These are phyloP conservation scores for Acanthosepion pharaonis DNA, from an alignment of 2,888 invertebrate genomes.

Conservation along the genomic window DNA sequence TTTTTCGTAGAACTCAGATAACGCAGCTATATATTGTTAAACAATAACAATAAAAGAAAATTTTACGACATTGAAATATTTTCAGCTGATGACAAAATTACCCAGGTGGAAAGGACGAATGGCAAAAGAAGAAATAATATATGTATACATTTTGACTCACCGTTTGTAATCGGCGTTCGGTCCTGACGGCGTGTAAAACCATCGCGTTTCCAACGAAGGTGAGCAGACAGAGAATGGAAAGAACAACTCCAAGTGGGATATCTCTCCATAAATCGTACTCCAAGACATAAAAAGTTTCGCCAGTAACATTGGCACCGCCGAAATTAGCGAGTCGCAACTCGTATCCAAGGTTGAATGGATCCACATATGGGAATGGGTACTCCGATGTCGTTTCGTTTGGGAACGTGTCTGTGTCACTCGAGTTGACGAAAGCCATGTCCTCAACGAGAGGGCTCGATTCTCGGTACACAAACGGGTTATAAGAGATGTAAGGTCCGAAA, in stretches of 20 bases:
- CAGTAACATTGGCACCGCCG: neutral
- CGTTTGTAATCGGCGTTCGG: slow-evolving; percentile 76
- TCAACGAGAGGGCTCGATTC: neutral
- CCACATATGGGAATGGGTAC: neutral
- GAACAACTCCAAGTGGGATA: slow-evolving; percentile 72
- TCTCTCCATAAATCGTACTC: slow-evolving; percentile 60
- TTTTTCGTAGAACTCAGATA: too few relatives aligned
- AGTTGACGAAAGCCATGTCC: neutral
- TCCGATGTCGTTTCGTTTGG: neutral
- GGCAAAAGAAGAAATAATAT: neutral
- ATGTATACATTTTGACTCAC: slow-evolving; percentile 65
- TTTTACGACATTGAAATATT: neutral
- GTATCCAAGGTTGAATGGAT: slow-evolving; percentile 38
- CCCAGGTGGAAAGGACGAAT: neutral
- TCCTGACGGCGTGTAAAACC: slow-evolving; percentile 76
- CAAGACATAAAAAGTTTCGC: neutral
- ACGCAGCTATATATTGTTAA: too few relatives aligned
- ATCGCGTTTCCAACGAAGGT: slow-evolving; percentile 76
- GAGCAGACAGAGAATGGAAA: slow-evolving; percentile 74
- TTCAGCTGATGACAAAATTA: neutral
- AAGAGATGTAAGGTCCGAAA: neutral
- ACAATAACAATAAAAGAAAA: neutral
- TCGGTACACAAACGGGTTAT: neutral
- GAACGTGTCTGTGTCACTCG: neutral
- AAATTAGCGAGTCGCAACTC: slow-evolving; percentile 40